Base-by-base conservation (phyloP, 2,113 vertebrate genomes). In the Eurystomus gularis region DNA sequence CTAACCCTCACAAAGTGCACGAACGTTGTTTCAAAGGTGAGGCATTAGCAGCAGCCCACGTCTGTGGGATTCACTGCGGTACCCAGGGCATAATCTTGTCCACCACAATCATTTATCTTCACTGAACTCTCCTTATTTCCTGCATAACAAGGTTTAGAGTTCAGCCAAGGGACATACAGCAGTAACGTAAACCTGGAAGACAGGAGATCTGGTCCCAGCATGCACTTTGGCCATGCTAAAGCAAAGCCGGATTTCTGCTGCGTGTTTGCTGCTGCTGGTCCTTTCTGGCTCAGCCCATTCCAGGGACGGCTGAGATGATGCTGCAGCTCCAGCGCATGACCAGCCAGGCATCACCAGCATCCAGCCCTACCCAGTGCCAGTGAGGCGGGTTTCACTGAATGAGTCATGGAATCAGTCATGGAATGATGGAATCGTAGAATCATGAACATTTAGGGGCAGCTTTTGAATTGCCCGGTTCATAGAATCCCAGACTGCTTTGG, bases 101-200 rank as follows among this genome's bases (percentile, higher is more conserved):
- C 89, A 24, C 55, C 46, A 35, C 6, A 14, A 40, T 48, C 77
- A 13, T 57, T 84, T 46, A 23, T 62, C 44, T 60, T 25, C 8
- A 11, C 65, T 48, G 78, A 91, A 25, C 65, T 57, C 60, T 70
- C 48, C 1, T 82, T 58, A 77, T 91, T 91, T 62, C 60, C 57
- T 28, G 79, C 20, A 11, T 31, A 26, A 55, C 2, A 17, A 85
- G 78, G 69, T 86, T 70, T 84, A 76, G 94, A 86, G 87, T 95
- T 97, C 92, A 93, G 87, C 90, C 94, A 64, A 85, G 71, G 77
- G 95, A 78, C 48, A 28, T 6, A 5, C 86, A 80, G 72, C 62
- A 84, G 5, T n/a, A 75, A 35, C 20, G 28, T 65, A 88, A 82
- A 60, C 79, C 77, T 37, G 79, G 54, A 35, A 49, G 83, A 66